Conservation (phyloP, 2,113 vertebrate genomes). For the pig (Sus scrofa) region DNA sequence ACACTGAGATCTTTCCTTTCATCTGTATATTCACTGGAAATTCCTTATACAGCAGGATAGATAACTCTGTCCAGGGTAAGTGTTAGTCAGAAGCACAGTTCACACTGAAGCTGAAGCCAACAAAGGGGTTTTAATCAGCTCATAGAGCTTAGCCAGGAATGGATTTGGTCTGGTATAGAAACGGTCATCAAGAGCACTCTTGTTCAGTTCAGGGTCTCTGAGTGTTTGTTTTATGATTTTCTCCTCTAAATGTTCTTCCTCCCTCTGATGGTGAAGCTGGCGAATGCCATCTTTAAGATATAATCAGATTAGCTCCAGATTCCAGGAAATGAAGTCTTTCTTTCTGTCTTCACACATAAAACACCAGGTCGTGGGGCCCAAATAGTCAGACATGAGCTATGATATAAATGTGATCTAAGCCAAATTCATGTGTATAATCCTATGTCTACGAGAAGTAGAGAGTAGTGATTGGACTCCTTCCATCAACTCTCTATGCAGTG, state of each 20-base stretch:
- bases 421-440: background rate
- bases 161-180: background rate
- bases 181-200: background rate
- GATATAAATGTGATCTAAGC: background rate
- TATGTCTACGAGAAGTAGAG: background rate
- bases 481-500: background rate
- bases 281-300: background rate
- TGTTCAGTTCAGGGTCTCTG: background rate
- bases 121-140: background rate
- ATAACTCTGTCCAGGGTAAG: background rate
- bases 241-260: background rate
- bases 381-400: background rate
- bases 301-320: background rate
- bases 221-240: background rate
- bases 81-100: background rate
- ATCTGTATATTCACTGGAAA: background rate
- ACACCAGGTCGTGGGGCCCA: background rate
- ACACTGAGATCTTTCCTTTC: background rate
- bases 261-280: background rate
- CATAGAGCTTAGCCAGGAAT: background rate
- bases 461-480: background rate
- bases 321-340: background rate
- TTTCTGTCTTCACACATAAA: background rate
- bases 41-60: background rate
- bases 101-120: background rate